Evolutionary conservation across 2,113 vertebrate genomes (phyloP).

Genomic region (Protobothrops mucrosquamatus): DNA sequence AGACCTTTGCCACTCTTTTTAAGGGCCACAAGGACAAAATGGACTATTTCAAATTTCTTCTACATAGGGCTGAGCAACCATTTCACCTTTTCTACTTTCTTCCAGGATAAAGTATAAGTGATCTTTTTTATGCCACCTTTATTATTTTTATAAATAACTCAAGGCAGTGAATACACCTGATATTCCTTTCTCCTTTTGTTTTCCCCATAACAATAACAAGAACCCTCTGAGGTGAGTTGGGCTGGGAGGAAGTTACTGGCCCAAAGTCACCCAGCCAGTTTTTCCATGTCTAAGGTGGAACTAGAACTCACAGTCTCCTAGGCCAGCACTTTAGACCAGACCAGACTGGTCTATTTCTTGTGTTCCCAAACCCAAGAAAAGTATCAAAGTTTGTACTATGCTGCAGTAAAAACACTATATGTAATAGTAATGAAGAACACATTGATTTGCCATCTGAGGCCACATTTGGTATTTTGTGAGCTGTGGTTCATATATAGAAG

Average conservation of each 20-base stretch:
- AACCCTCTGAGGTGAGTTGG: not conserved
- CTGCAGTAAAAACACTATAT: not conserved
- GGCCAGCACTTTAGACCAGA: not conserved
- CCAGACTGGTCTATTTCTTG: not conserved
- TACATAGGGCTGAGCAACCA: not conserved
- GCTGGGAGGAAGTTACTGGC: not conserved
- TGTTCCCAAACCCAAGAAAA: fast-evolving
- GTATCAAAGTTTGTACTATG: not conserved
- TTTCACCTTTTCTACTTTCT: not conserved
- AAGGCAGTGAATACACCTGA: not conserved
- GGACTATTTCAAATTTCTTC: not conserved
- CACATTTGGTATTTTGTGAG: slow-evolving; percentile 3
- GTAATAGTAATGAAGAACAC: not conserved
- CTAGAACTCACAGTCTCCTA: not conserved
- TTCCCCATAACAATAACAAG: not conserved
- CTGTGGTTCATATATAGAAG: slow-evolving; percentile 10
- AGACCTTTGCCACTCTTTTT: not conserved
- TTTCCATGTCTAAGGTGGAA: not conserved
- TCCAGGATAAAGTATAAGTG: not conserved
- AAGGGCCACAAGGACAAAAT: not conserved
- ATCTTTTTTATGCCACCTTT: not conserved
- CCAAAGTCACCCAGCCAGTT: not conserved
- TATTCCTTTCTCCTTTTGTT: not conserved
- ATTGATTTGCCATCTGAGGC: slow-evolving; percentile 26
- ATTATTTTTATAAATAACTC: not conserved